Conservation (phyloP, 2,113 vertebrate species). For the Istiophorus platypterus region DNA sequence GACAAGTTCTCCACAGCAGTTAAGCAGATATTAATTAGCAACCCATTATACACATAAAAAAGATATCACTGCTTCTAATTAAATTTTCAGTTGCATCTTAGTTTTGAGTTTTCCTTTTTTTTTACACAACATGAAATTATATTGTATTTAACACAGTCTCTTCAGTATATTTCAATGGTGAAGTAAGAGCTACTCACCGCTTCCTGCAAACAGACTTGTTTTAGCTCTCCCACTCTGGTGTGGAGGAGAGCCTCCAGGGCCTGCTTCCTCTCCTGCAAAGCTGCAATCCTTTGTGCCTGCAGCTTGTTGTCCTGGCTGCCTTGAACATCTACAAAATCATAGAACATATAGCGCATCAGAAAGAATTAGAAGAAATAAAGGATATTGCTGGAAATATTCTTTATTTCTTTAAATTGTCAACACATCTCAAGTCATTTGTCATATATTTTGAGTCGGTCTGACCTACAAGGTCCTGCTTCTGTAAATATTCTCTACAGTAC, state of each 20-base stretch:
- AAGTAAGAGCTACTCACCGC: constrained; percentile 87
- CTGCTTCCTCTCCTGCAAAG: constrained; percentile 88
- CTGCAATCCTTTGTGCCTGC: constrained; percentile 85
- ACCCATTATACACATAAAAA: neutral
- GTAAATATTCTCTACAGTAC: too few relatives aligned
- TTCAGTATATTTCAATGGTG: too few relatives aligned
- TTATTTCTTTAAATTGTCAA: neutral
- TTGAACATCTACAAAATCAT: constrained; percentile 71
- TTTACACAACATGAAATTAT: neutral
- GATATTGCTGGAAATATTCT: neutral
- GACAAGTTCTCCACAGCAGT: constrained; percentile 43
- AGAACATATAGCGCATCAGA: constrained; percentile 1
- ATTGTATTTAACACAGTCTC: neutral
- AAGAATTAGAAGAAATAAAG: neutral
- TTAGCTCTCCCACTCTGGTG: constrained; percentile 88
- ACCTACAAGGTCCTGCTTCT: neutral
- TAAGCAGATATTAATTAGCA: constrained; percentile 15
- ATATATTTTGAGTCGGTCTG: neutral
- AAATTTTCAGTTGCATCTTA: constrained; percentile 3
- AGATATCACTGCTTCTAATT: constrained; percentile 4
- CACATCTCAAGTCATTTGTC: neutral
- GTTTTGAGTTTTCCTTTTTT: neutral
- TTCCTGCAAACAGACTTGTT: constrained; percentile 89
- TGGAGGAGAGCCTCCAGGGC: constrained; percentile 88
- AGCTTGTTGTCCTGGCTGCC: constrained; percentile 85